Evolutionary conservation across 2,113 vertebrate genomes (phyloP), one percentile per base, ranked within the genome.

Genomic region (Perca schrenkii): DNA sequence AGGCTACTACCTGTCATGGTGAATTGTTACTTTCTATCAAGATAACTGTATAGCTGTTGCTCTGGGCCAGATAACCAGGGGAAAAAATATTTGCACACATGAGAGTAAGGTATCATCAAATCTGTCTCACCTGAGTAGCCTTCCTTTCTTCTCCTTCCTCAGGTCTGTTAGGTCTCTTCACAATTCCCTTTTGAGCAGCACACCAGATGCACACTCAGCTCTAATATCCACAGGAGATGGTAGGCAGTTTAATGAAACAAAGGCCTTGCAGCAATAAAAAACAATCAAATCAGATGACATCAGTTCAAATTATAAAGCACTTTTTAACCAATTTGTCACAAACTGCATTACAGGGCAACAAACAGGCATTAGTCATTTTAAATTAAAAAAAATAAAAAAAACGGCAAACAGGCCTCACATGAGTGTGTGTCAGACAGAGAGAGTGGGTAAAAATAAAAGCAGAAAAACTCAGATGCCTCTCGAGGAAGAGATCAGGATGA

Each of bases 241-340:
- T 6, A 63, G 75, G 61, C 71, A 46, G 43, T 62, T 82, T 43
- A 64, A 84, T 63, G 43, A 65, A 62, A 34, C 31, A n/a, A 56
- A 71, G 3, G 66, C 43, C 77, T 56, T 28, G 21, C 57, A 65
- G 81, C 74, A 31, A 73, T 60, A 69, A 60, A 60, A 74, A 79
- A 72, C 36, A 84, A 81, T 77, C 58, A 76, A 86, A 79, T 79
- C 43, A 86, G 14, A 28, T 40, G 54, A 74, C 79, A 82, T 77
- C 67, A 36, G 19, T 53, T 65, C 5, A 21, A 77, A 73, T 80
- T 76, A 66, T 40, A 47, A 52, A 61, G 49, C 46, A 31, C 15
- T 79, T 66, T 70, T 49, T 8, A 70, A 40, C 25, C 49, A 65
- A 54, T 76, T 79, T 82, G 78, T 84, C 70, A 82, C 49, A 25